Base-by-base conservation (phyloP, 2,888 invertebrate species). In the Alentia gelatinosa region DNA sequence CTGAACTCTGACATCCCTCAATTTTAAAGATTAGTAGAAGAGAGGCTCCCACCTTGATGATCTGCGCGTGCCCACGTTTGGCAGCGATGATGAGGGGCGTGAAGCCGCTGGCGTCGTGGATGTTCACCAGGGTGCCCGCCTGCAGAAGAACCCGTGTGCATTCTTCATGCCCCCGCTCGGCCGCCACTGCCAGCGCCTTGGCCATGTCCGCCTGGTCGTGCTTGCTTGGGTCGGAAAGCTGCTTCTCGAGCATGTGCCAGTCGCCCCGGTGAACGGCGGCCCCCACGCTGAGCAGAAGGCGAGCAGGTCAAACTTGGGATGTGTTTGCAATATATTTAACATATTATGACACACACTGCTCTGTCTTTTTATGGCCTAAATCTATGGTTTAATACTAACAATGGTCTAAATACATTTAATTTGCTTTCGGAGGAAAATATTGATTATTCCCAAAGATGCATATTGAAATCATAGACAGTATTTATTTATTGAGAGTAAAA, bases 71-170 rank as follows among this genome's bases (percentile, higher is more conserved):
- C 5, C 91, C 92, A 12, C 42, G 47, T 42, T 75, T 89, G 26
- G 91, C 90, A 7, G 92, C 92, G 0, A 92, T 30, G 30, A 91
- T 40, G 39, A 92, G 74, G 0, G 92, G 90, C 50, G 91, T 90
- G 39, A 42, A 89, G n/a, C 92, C 92, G 35, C 74, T 83, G 39
- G 42, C 40, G 35, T 92, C 91, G 33, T 92, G 92, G 40, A 90
- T 84, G 56, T 92, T 68, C 5, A 86, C 90, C 30, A 89, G 68
- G 5, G 91, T 89, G 1, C 63, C 68, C 7, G 40, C 47, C 4
- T 47, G 0, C 37, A 92, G 90, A 0, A 92, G 88, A 23, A 92
- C n/a, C 19, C 63, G 7, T 0, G 68, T 56, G 37, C 92, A 92
- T n/a, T 91, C 91, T 19, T 84, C 86, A 4, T 12, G 30, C 3